Evolutionary conservation across 2,797 vertebrate genomes (phyloP), one percentile per base, ranked within the genome.

Genomic region (Adelosebastes latens): DNA sequence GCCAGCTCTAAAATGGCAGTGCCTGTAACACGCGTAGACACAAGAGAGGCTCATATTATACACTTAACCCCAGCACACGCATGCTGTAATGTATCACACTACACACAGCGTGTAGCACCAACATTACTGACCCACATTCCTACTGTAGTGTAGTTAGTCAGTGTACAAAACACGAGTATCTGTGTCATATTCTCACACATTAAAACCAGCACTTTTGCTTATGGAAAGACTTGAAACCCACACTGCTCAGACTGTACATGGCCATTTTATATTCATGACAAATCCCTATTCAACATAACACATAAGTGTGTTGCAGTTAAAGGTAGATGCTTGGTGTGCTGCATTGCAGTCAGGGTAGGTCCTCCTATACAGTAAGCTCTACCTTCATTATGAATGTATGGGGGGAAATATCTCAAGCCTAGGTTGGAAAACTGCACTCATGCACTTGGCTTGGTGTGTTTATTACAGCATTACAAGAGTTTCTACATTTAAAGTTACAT

Each of bases 301-400:
- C 36, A 62, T 18, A 46, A 63, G 58, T 13, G 27, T 67, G 64
- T 75, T 79, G 82, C 78, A 80, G 63, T 68, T 79, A 42, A 34
- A 81, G 39, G 72, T 25, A 70, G 73, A 80, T 42, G 31, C 68
- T 71, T 62, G 18, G 67, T 88, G 79, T 94, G 88, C 93, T 95
- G 94, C 94, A 95, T 93, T 95, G 94, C 90, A 95, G 86, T 67
- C 75, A 62, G 83, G 75, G 77, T 42, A 67, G 65, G 77, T 76
- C 80, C 80, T 78, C 56, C 69, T 80, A 69, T 87, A 87, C 71
- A 53, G 25, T 69, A 49, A 74, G 72, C 65, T 71, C 72, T 66
- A 77, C 70, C 82, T 87, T 83, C 77, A 89, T 90, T 85, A 88
- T 63, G 25, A 80, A 82, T 88, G 77, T 89, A 86, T 88, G 79